A percentile compares a stretch with the other conserved stretches of the same genome.
These are phyloP conservation scores for Ernsta delagoae DNA, from an alignment of 2,888 invertebrate species.

Conservation along the genomic window DNA sequence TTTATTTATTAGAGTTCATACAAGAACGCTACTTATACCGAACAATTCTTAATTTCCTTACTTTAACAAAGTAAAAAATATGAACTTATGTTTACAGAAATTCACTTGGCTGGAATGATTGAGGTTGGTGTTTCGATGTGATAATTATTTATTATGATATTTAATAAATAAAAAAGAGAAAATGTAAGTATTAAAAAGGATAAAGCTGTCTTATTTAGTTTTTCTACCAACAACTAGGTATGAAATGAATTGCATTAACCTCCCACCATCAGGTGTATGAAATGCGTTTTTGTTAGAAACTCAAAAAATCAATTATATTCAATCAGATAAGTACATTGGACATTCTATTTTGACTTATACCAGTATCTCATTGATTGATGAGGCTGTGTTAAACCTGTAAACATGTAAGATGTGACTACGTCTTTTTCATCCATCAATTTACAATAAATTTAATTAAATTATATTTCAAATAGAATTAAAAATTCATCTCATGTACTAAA, in stretches of 20 bases:
- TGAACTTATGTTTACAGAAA: too few relatives aligned
- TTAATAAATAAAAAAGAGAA: too few relatives aligned
- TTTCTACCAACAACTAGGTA: background rate
- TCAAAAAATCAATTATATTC: background rate
- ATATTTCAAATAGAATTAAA: too few relatives aligned
- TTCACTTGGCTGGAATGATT: too few relatives aligned
- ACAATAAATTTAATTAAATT: background rate
- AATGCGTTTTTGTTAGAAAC: background rate
- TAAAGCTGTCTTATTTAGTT: background rate
- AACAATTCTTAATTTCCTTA: too few relatives aligned
- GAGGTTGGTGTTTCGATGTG: too few relatives aligned
- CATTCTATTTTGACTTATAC: conserved; percentile 10
- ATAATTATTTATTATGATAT: too few relatives aligned
- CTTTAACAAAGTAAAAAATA: too few relatives aligned
- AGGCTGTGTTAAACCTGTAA: background rate
- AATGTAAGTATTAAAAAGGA: too few relatives aligned
- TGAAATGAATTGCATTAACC: background rate
- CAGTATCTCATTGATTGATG: conserved; percentile 16
- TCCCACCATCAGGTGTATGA: background rate
- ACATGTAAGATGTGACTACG: background rate
- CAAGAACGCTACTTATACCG: too few relatives aligned
- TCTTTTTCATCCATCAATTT: background rate
- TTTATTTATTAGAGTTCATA: too few relatives aligned
- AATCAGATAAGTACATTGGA: conserved; percentile 7
- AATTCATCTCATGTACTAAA: too few relatives aligned